Conservation (phyloP, 2,113 vertebrate genomes). For the Lasiurus borealis region DNA sequence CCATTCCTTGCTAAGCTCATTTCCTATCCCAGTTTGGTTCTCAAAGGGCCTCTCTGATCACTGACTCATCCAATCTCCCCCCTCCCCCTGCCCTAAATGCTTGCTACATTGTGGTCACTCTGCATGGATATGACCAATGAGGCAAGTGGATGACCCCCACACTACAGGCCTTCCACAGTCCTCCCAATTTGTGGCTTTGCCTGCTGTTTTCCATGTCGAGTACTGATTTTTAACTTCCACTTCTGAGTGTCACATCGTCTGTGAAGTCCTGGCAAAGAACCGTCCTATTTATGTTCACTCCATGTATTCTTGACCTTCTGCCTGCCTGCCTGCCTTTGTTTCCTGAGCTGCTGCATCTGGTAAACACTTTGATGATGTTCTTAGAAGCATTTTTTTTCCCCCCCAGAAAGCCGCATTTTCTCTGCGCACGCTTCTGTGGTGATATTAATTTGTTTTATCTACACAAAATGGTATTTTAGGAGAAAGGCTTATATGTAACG, state of each 20-base stretch:
- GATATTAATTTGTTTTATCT: background rate
- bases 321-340: background rate
- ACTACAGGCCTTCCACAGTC: background rate
- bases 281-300: background rate
- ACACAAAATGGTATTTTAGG: background rate
- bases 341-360: background rate
- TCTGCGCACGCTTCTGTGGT: background rate
- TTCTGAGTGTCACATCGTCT: background rate
- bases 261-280: background rate
- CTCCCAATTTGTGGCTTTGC: background rate
- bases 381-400: background rate
- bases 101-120: background rate
- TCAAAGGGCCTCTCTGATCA: background rate
- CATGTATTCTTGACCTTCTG: background rate
- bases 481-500: background rate
- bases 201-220: background rate
- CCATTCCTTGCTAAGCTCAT: background rate
- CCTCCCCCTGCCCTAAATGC: no score
- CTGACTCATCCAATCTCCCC: background rate
- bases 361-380: background rate
- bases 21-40: constrained; percentile 28
- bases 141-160: background rate
- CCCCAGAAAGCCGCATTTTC: background rate
- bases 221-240: background rate
- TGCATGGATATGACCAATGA: background rate